Evolutionary conservation across 2,113 vertebrate species (phyloP), one percentile per base, ranked within the genome.

Genomic region (Paralichthys olivaceus): DNA sequence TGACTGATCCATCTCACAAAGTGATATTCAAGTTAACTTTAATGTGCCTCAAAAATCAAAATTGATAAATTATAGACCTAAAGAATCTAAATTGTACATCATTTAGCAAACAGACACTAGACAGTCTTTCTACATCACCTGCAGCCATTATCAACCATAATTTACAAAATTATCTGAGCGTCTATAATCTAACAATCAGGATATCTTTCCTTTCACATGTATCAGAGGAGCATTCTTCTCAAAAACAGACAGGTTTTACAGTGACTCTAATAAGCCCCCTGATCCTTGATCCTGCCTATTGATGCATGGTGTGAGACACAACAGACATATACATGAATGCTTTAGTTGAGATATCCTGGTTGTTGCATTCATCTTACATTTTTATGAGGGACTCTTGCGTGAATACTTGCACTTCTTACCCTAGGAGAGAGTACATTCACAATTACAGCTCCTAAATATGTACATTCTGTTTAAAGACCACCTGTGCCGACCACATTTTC

Each of bases 401-500:
- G n/a, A 43, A 40, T 62, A 25, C 23, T 74, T 84, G 29, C 6
- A 56, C 49, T 23, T 74, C 14, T 40, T 69, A 32, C 60, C 12
- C 26, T 45, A 34, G 34, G 22, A 77, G 66, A 75, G 32, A 58
- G 32, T 17, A 15, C 28, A 25, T 81, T 79, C 15, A 15, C 67
- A 71, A 77, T 79, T 71, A 81, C 26, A 73, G 59, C 20, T 23
- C 65, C n/a, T n/a, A 65, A 68, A 79, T 61, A 40, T 61, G 11
- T 69, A 54, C 7, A 59, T 65, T 64, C 28, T 62, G 32, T 76
- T 63, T 6, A 73, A 69, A 83, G 43, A 73, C 57, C 69, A 74
- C 60, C 54, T 85, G 62, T 75, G 59, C 29, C 40, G 68, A 79
- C 75, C 51, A 32, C 32, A 71, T 83, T 87, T 90, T 84, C 84